Percentiles rank a stretch among this genome's conserved stretches.
Evolutionary conservation across 2,888 invertebrate genomes (phyloP).

Genomic region (Cinara cedri): DNA sequence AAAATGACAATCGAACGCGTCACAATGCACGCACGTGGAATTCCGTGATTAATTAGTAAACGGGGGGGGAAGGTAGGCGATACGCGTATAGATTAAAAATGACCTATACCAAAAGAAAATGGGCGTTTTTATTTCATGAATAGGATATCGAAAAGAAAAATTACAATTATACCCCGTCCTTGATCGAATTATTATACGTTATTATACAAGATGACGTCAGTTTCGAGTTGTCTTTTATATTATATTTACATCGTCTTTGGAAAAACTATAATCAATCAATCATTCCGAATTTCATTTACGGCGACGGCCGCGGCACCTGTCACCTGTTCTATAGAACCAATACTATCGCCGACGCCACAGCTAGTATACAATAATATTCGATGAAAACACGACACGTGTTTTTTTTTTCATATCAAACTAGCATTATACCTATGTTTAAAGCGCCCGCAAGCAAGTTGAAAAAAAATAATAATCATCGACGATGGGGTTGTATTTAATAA

Average conservation of each 20-base stretch:
- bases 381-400: background rate
- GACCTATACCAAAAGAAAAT: background rate
- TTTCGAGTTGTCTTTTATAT: background rate
- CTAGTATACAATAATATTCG: background rate
- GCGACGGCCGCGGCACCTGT: conserved; percentile 18
- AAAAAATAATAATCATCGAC: background rate
- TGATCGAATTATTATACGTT: background rate
- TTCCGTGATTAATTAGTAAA: too few species aligned
- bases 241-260: background rate
- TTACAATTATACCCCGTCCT: background rate
- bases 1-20: too few species aligned
- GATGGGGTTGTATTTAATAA: background rate
- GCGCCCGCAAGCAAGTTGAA: background rate
- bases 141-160: background rate
- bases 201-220: background rate
- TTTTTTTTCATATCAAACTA: background rate
- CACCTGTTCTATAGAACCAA: conserved; percentile 13
- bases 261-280: conserved; percentile 16
- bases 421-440: too few species aligned
- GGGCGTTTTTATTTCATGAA: background rate
- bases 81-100: too few species aligned
- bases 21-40: too few species aligned
- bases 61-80: too few species aligned
- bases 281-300: conserved; percentile 19
- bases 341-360: background rate